These are phyloP conservation scores for Phodopus roborovskii DNA, from an alignment of 2,113 vertebrate genomes.

Conservation along the genomic window DNA sequence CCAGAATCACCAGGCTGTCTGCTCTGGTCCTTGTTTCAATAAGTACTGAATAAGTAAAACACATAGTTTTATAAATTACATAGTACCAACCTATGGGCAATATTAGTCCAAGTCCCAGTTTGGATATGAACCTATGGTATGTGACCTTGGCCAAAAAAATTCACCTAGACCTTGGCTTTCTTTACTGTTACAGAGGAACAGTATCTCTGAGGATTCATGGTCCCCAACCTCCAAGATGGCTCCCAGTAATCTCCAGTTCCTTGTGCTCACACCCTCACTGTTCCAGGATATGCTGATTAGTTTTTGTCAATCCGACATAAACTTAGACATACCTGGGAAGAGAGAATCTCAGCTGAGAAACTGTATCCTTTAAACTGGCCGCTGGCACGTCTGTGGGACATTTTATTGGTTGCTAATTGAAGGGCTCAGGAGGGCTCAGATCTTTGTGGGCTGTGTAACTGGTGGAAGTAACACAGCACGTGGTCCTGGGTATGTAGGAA, in stretches of 20 bases:
- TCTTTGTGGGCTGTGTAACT: neutral
- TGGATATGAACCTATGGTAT: neutral
- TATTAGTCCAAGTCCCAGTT: neutral
- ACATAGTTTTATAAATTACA: neutral
- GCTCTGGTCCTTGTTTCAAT: neutral
- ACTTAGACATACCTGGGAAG: neutral
- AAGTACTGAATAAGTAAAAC: neutral
- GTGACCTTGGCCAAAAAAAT: neutral
- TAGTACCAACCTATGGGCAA: neutral
- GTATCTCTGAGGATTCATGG: neutral
- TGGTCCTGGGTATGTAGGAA: neutral
- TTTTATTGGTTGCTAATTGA: neutral
- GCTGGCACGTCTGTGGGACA: neutral
- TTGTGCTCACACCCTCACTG: neutral
- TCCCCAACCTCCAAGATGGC: neutral
- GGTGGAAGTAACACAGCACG: neutral
- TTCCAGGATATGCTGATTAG: neutral
- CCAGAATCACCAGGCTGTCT: neutral
- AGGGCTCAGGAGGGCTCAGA: neutral
- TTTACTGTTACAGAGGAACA: neutral
- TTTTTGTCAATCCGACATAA: neutral
- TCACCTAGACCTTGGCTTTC: neutral
- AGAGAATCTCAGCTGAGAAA: neutral
- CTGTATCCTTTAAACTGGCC: neutral
- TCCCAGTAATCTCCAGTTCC: accelerated